Evolutionary conservation across 2,113 vertebrate species (phyloP), one percentile per base, ranked within the genome.

Genomic region (Nettapus auritus): DNA sequence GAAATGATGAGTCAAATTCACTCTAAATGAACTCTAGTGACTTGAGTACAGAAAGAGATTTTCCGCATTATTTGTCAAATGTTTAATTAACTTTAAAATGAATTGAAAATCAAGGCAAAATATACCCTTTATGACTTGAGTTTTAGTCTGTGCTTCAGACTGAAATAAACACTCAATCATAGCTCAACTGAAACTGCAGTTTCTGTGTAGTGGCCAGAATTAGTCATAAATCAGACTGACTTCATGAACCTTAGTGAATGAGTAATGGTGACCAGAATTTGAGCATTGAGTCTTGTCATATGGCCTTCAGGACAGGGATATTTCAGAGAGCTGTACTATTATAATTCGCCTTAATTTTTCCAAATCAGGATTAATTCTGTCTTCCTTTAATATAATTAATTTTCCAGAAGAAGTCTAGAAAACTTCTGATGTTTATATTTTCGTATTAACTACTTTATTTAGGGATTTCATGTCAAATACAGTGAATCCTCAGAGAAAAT

Each of bases 41-140:
- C 40, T 75, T 85, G 29, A 50, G 36, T 73, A 55, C 26, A 46
- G 60, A 69, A 88, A 82, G 31, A 70, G 46, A 67, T 53, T 9
- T 74, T 40, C 8, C 25, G 25, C 31, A 8, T 90, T 84, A 67
- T 73, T 91, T 66, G 23, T 52, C 74, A 93, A 40, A 64, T 52
- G 60, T 68, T 87, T 86, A 76, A 84, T 80, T 76, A 28, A 64
- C 42, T 66, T 77, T 13, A 84, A 87, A 76, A 81, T 48, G 55
- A 71, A 48, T 64, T 77, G 17, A 68, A 78, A 90, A 86, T 75
- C 78, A 76, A 85, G 48, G 34, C 69, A 92, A 84, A 93, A 87
- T 3, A 68, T 20, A 84, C 13, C 12, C 28, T 68, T 63, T 52
- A 56, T 84, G 74, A 26, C 33, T 68, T 42, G 20, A 70, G 11